Evolutionary conservation across 2,113 vertebrate species (phyloP).

Genomic region (Thamnaconus septentrionalis): DNA sequence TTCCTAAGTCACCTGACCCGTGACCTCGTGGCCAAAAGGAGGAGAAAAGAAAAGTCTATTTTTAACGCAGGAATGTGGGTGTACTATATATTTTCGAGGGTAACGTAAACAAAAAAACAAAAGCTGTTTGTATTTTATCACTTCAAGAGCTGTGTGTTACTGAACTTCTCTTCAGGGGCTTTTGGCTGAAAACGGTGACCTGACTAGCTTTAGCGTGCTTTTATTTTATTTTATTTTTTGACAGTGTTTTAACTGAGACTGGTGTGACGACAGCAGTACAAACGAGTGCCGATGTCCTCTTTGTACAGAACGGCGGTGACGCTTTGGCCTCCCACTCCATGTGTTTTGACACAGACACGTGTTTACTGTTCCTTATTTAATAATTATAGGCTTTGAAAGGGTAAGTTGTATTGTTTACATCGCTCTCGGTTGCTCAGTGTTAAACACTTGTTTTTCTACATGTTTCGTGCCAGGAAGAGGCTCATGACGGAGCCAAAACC

Average conservation of each 20-base stretch:
- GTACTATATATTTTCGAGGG: constrained; percentile 64
- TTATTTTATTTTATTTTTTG: constrained; percentile 48
- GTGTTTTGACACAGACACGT: constrained; percentile 26
- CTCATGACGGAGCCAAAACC: constrained; percentile 3
- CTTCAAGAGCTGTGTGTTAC: constrained; percentile 72
- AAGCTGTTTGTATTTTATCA: constrained; percentile 52
- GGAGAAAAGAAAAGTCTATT: constrained; percentile 62
- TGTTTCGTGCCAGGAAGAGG: constrained; percentile 29
- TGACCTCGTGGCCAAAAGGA: constrained; percentile 54
- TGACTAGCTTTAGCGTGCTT: constrained; percentile 62
- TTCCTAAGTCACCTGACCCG: constrained; percentile 35
- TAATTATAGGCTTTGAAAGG: constrained; percentile 35
- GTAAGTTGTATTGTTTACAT: constrained; percentile 58
- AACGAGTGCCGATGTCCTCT: constrained; percentile 38
- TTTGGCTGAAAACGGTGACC: constrained; percentile 42
- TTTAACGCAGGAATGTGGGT: constrained; percentile 70
- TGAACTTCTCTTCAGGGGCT: constrained; percentile 60
- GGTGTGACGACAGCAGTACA: constrained; percentile 43
- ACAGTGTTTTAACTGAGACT: constrained; percentile 31
- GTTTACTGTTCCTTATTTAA: constrained; percentile 44
- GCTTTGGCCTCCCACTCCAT: constrained; percentile 31
- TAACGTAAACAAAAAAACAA: constrained; percentile 6
- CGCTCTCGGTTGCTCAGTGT: constrained; percentile 63
- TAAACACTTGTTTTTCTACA: constrained; percentile 46
- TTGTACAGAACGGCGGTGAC: constrained; percentile 36